Percentiles rank a stretch among this genome's conserved stretches.
phyloP scores from a whole-genome alignment of 2,888 invertebrate genomes.

The Nycteola revayana region DNA sequence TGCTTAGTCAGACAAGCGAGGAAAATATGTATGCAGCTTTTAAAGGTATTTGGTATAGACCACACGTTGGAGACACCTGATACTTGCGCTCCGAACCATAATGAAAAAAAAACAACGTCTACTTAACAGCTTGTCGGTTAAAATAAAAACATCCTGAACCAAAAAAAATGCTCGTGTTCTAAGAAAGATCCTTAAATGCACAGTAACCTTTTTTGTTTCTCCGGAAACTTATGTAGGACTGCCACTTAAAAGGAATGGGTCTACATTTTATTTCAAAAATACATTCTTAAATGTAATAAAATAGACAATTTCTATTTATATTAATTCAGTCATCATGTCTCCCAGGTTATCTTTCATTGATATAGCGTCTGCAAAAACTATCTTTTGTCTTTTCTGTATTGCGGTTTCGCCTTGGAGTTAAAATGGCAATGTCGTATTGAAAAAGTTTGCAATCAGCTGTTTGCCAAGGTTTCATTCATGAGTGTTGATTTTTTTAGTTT shows the following conservation, averaged over 20 bases:
- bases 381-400: slow-evolving; percentile 20
- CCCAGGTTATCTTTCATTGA: slow-evolving; percentile 13
- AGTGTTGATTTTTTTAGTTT: slow-evolving; percentile 11
- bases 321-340: slow-evolving; percentile 3
- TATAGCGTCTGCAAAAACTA: slow-evolving; percentile 13
- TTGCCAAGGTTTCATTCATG: slow-evolving; percentile 47
- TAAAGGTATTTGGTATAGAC: slow-evolving; percentile 28
- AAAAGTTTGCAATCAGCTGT: slow-evolving; percentile 38
- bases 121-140: slow-evolving; percentile 21
- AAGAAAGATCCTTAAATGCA: slow-evolving; percentile 4
- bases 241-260: slow-evolving; percentile 5
- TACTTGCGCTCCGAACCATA: slow-evolving; percentile 15
- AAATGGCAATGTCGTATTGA: slow-evolving; percentile 45
- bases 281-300: too few species aligned
- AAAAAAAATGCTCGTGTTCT: slow-evolving; percentile 6
- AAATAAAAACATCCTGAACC: slow-evolving; percentile 11
- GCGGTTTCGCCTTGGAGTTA: slow-evolving; percentile 38
- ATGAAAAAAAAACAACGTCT: slow-evolving; percentile 6
- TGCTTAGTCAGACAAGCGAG: too few species aligned
- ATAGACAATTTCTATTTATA: slow-evolving; percentile 1
- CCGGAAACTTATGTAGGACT: slow-evolving; percentile 16
- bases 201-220: slow-evolving; percentile 7
- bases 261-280: slow-evolving; percentile 10
- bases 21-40: too few species aligned
- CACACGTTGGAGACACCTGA: slow-evolving; percentile 29